These are phyloP conservation scores for Paracyclopina nana DNA, from an alignment of 1,140 invertebrate species.

Conservation along the genomic window DNA sequence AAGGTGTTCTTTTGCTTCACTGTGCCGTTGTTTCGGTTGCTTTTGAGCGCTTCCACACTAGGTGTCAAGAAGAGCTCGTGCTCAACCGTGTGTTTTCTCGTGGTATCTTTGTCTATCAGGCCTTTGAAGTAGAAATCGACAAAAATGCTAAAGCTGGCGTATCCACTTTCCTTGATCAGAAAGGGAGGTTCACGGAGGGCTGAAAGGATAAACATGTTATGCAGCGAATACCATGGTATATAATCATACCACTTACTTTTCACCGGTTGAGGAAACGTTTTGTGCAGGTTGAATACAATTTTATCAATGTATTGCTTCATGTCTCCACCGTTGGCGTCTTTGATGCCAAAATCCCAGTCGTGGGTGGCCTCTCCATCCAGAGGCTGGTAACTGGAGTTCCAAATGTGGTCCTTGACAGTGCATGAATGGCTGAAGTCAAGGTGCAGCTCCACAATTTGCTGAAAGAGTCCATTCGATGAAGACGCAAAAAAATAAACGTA, in stretches of 20 bases:
- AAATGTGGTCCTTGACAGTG: conserved; percentile 1
- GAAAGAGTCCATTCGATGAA: too few species aligned
- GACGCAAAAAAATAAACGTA: too few species aligned
- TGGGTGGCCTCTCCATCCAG: conserved; percentile 39
- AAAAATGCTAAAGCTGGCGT: conserved; percentile 72
- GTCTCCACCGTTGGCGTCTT: conserved; percentile 56
- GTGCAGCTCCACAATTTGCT: too few species aligned
- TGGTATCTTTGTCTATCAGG: not conserved
- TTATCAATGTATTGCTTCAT: conserved; percentile 82
- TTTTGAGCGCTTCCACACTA: too few species aligned
- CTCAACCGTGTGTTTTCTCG: not conserved
- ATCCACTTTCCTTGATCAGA: conserved; percentile 68
- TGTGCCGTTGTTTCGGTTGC: too few species aligned
- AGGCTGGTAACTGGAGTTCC: not conserved
- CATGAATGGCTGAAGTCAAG: conserved; percentile 1
- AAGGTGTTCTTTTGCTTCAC: too few species aligned
- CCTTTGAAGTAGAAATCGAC: conserved; percentile 69
- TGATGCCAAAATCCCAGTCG: conserved; percentile 91
- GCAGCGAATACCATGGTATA: conserved; percentile 6
- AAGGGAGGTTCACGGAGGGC: conserved; percentile 80
- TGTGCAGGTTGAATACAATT: conserved; percentile 78
- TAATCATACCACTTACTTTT: conserved; percentile 36
- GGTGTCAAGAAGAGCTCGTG: conserved; percentile 2
- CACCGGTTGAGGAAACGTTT: conserved; percentile 73
- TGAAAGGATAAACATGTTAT: conserved; percentile 28